Conservation (phyloP, 1,140 invertebrate genomes). For the Leptinotarsa defecta region DNA sequence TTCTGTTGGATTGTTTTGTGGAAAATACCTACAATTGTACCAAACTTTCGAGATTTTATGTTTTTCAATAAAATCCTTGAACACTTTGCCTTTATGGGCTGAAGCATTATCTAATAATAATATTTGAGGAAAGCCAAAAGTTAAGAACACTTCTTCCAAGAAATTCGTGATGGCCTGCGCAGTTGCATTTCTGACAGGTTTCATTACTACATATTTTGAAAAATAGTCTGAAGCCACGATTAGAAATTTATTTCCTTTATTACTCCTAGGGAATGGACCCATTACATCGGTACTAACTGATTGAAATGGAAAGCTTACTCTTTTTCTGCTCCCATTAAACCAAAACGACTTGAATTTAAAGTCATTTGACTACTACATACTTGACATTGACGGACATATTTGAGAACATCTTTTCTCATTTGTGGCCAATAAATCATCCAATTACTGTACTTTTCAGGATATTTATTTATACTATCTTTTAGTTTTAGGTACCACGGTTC, state of each 20-base stretch:
- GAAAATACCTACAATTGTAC: conserved; percentile 28
- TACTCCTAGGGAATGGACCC: conserved; percentile 38
- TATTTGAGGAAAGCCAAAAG: conserved; percentile 33
- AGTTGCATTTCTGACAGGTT: conserved; percentile 30
- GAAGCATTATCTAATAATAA: conserved; percentile 26
- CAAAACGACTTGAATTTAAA: not conserved
- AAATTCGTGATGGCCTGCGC: conserved; percentile 31
- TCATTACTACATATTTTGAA: conserved; percentile 34
- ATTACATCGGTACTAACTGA: conserved; percentile 18
- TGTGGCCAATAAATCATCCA: conserved; percentile 33
- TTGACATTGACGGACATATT: conserved; percentile 19
- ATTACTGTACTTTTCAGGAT: conserved; percentile 22
- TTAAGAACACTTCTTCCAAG: conserved; percentile 37
- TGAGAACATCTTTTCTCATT: conserved; percentile 18
- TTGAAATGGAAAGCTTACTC: conserved; percentile 18
- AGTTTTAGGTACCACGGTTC: conserved; percentile 28
- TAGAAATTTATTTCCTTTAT: conserved; percentile 28
- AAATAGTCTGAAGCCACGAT: conserved; percentile 35
- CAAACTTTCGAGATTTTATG: conserved; percentile 30
- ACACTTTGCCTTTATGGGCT: conserved; percentile 21
- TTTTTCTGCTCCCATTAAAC: conserved; percentile 24
- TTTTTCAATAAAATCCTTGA: conserved; percentile 29
- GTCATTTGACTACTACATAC: conserved; percentile 10
- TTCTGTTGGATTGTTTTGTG: conserved; percentile 33
- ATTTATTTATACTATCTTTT: conserved; percentile 10